phyloP scores from a whole-genome alignment of 2,888 invertebrate genomes.

The Mechanitis mazaeus region DNA sequence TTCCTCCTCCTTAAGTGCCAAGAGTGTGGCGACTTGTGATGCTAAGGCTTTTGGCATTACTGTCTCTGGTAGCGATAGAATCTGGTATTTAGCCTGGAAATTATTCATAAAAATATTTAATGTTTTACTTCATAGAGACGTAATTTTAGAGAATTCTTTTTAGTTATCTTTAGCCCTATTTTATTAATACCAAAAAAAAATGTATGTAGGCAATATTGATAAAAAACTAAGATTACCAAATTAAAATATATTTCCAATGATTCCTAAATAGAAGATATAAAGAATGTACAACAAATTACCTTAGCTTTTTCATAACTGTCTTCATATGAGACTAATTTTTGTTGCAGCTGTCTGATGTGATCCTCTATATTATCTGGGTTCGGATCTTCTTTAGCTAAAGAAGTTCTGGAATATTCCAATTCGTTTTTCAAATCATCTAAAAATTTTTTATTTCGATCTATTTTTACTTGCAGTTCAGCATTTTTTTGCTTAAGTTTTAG shows the following conservation, averaged over 20 bases:
- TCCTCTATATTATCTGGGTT: slow-evolving; percentile 59
- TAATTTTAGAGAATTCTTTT: neutral
- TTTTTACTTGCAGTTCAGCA: slow-evolving; percentile 49
- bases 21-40: slow-evolving; percentile 40
- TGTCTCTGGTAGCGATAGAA: slow-evolving; percentile 50
- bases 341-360: slow-evolving; percentile 54
- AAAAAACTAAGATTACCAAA: too few relatives aligned
- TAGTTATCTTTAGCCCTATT: too few relatives aligned
- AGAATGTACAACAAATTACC: slow-evolving; percentile 37
- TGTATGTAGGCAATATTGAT: too few relatives aligned
- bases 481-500: slow-evolving; percentile 59
- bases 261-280: neutral
- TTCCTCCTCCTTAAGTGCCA: slow-evolving; percentile 44
- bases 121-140: neutral
- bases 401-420: slow-evolving; percentile 47
- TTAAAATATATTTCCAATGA: neutral
- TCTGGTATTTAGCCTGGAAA: slow-evolving; percentile 54
- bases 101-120: slow-evolving; percentile 1
- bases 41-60: slow-evolving; percentile 48
- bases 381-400: slow-evolving; percentile 43
- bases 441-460: slow-evolving; percentile 56
- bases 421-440: slow-evolving; percentile 49
- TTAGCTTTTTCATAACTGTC: slow-evolving; percentile 57
- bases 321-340: slow-evolving; percentile 60
- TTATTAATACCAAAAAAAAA: too few relatives aligned